Percentiles rank a stretch among this genome's conserved stretches.
These are phyloP conservation scores for Sympetrum striolatum DNA, from an alignment of 2,888 invertebrate genomes.

Conservation along the genomic window DNA sequence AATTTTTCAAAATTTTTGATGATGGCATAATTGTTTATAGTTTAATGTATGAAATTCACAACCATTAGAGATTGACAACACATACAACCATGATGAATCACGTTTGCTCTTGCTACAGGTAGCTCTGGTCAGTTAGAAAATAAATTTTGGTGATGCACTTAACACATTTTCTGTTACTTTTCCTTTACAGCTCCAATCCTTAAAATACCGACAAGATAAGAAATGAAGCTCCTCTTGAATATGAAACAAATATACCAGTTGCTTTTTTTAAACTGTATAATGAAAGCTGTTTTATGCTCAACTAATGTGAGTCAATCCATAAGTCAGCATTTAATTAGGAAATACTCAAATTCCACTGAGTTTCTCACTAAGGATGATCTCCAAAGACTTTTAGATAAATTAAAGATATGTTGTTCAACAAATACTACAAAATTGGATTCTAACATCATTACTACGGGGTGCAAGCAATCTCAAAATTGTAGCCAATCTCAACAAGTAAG, in stretches of 20 bases:
- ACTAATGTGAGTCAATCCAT: not conserved
- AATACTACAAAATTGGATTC: not conserved
- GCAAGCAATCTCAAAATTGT: not conserved
- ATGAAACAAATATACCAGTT: not conserved
- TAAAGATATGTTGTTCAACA: not conserved
- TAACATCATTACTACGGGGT: not conserved
- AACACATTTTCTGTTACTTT: not conserved
- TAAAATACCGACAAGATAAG: not conserved
- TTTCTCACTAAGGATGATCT: not conserved
- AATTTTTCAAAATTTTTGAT: no score
- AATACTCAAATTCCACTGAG: constrained; percentile 1
- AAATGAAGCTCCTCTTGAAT: not conserved
- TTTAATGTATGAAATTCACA: no score
- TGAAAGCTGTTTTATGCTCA: not conserved
- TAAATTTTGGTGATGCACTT: no score
- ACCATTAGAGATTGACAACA: no score
- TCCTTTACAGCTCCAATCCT: not conserved
- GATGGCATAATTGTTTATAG: no score
- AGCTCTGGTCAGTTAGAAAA: no score
- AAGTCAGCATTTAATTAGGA: not conserved
- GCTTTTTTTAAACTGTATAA: not conserved
- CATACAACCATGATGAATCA: no score
- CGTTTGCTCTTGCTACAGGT: no score
- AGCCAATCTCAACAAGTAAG: not conserved
- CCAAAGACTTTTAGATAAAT: constrained; percentile 13